Conservation (phyloP, 2,113 vertebrate genomes). For the Tachysurus fulvidraco region DNA sequence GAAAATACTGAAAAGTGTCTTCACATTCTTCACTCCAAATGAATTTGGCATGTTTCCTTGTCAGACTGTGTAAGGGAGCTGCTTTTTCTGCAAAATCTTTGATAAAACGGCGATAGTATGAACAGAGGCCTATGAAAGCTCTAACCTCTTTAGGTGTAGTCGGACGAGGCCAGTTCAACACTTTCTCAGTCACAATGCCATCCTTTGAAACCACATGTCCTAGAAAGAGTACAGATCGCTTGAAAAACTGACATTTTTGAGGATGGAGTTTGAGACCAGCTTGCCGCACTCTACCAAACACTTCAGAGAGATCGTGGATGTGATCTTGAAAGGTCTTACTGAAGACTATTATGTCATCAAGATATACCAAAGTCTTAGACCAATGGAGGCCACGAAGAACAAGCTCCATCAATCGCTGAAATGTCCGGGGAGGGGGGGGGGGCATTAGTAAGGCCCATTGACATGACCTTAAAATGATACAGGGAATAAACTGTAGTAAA, state of each 20-base stretch:
- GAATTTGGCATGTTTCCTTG: too few species aligned
- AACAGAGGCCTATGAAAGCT: too few species aligned
- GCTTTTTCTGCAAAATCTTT: neutral
- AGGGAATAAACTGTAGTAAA: neutral
- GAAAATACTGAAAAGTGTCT: too few species aligned
- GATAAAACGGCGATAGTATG: neutral
- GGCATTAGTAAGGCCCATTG: constrained; percentile 46
- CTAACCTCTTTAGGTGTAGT: too few species aligned
- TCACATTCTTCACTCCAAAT: too few species aligned
- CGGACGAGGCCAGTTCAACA: too few species aligned
- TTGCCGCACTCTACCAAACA: neutral
- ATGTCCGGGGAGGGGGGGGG: too few species aligned
- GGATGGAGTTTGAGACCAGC: constrained; percentile 4
- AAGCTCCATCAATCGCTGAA: too few species aligned
- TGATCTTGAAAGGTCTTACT: neutral
- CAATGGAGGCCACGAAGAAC: too few species aligned
- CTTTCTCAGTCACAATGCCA: too few species aligned
- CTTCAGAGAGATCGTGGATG: constrained; percentile 7
- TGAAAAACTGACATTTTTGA: neutral
- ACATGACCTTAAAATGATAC: constrained; percentile 48
- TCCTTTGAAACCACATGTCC: too few species aligned
- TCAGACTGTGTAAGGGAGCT: too few species aligned
- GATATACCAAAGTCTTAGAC: constrained; percentile 21
- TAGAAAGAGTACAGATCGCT: neutral
- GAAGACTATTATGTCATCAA: constrained; percentile 30